phyloP scores from a whole-genome alignment of 2,888 invertebrate genomes.

The Congeria kusceri region DNA sequence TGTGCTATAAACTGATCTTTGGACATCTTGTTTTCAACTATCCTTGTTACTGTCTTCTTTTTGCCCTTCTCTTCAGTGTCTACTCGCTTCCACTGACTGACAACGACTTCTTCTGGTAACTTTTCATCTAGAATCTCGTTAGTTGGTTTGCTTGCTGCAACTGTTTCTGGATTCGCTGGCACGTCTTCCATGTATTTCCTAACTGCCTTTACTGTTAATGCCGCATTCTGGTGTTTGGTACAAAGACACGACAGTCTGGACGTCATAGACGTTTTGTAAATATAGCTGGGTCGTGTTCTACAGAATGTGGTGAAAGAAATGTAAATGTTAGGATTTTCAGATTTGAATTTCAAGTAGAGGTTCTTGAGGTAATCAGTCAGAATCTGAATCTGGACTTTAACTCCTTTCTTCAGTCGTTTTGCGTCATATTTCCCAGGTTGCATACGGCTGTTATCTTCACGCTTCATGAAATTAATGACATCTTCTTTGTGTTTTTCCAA shows the following conservation, averaged over 20 bases:
- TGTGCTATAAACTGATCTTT: constrained; percentile 29
- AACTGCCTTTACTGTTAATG: constrained; percentile 22
- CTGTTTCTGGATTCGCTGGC: constrained; percentile 13
- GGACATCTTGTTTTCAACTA: constrained; percentile 12
- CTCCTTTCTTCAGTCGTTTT: no score
- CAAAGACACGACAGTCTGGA: constrained; percentile 44
- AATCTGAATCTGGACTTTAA: constrained; percentile 19
- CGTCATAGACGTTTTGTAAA: constrained; percentile 23
- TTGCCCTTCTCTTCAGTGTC: constrained; percentile 1
- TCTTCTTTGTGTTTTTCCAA: no score
- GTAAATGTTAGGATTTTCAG: constrained; percentile 36
- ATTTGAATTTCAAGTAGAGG: constrained; percentile 20
- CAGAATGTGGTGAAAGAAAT: constrained; percentile 44
- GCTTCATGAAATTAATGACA: no score
- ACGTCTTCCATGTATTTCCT: constrained; percentile 9
- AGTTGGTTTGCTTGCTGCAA: neutral
- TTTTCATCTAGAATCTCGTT: neutral
- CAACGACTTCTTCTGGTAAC: constrained; percentile 8
- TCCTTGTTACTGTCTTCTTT: constrained; percentile 29
- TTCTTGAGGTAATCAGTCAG: constrained; percentile 28
- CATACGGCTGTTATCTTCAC: neutral
- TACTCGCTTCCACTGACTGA: constrained; percentile 28
- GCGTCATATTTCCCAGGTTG: constrained; percentile 28
- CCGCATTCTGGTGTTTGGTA: constrained; percentile 54
- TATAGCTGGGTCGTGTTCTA: constrained; percentile 39